A percentile compares a stretch with the other conserved stretches of the same genome.
phyloP scores from a whole-genome alignment of 1,140 invertebrate genomes.

The Periplaneta americana region DNA sequence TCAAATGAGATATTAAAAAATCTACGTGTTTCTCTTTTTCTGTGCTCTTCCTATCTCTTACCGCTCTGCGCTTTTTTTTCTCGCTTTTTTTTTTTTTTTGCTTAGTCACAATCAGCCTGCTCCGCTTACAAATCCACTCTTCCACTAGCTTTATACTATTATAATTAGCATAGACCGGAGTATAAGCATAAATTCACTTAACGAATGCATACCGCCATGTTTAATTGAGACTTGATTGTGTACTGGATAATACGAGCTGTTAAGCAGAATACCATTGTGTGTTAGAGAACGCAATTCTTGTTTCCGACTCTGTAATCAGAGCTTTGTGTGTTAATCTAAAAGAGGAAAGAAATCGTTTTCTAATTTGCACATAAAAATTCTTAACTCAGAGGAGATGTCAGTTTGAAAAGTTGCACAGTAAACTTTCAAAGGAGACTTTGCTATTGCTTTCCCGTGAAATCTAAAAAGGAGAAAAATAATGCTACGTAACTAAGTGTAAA shows the following conservation, averaged over 20 bases:
- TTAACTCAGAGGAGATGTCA: not conserved
- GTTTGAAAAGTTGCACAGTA: not conserved
- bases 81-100: not conserved
- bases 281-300: not conserved
- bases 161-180: not conserved
- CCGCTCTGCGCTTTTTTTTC: not conserved
- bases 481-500: too few relatives aligned
- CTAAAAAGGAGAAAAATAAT: not conserved
- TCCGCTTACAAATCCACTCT: not conserved
- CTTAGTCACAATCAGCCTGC: not conserved
- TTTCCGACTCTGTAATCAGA: not conserved
- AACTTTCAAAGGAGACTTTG: not conserved
- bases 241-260: not conserved
- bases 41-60: too few relatives aligned
- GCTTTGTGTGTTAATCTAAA: too few relatives aligned
- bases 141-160: not conserved
- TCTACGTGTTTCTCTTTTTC: too few relatives aligned
- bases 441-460: not conserved
- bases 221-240: not conserved
- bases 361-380: not conserved
- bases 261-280: not conserved
- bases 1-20: not conserved
- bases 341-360: not conserved
- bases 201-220: not conserved
- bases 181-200: not conserved